These are phyloP conservation scores for Tenodera sinensis DNA, from an alignment of 2,888 invertebrate species.

Conservation along the genomic window DNA sequence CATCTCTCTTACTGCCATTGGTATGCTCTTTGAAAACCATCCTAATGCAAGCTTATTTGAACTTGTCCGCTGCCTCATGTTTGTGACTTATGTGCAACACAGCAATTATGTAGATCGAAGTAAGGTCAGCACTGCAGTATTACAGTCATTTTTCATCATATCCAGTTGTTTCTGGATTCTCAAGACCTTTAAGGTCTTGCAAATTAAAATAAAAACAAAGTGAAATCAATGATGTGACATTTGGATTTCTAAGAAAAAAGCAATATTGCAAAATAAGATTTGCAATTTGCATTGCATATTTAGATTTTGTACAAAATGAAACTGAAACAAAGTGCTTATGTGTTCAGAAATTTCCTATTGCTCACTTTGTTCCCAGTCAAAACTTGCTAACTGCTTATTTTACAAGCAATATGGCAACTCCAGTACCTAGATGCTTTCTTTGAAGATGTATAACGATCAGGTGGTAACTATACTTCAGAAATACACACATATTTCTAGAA, in stretches of 20 bases:
- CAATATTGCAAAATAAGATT: too few species aligned
- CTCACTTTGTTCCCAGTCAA: background rate
- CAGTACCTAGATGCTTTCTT: background rate
- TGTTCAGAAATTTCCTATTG: background rate
- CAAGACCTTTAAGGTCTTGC: constrained; percentile 56
- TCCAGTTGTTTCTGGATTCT: constrained; percentile 63
- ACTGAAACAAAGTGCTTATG: background rate
- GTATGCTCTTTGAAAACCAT: constrained; percentile 67
- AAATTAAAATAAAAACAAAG: constrained; percentile 48
- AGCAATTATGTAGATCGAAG: constrained; percentile 39
- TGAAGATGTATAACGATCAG: background rate
- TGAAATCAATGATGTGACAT: background rate
- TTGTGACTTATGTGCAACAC: constrained; percentile 48
- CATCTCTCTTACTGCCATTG: constrained; percentile 63
- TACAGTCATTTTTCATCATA: constrained; percentile 56
- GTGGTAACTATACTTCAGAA: background rate
- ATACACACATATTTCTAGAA: background rate
- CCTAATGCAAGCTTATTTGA: constrained; percentile 60
- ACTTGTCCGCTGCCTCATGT: constrained; percentile 60
- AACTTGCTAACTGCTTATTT: background rate
- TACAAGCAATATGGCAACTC: background rate
- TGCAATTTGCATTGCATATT: background rate
- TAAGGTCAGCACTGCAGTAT: constrained; percentile 39
- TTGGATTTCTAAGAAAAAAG: background rate
- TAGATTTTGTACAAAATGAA: background rate